Conservation (phyloP, 2,888 invertebrate species). For the Entomobrya multifasciata region DNA sequence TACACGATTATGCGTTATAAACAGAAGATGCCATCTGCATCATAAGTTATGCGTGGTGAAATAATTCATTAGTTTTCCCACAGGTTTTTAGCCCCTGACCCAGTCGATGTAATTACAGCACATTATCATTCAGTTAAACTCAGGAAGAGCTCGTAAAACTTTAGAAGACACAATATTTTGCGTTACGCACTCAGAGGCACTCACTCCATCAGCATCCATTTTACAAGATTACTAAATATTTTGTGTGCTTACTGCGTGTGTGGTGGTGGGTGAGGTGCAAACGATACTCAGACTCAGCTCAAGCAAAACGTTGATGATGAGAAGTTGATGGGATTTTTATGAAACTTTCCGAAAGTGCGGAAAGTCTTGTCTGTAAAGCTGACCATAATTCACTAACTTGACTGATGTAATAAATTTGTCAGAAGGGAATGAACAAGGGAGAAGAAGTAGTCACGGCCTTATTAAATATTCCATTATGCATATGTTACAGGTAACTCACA, state of each 20-base stretch:
- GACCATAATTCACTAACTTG: constrained; percentile 6
- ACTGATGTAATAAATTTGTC: constrained; percentile 67
- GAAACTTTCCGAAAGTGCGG: constrained; percentile 63
- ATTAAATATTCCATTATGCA: constrained; percentile 59
- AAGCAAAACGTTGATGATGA: neutral
- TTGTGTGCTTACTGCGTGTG: too few species aligned
- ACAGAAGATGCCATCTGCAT: too few species aligned
- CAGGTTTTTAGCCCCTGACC: constrained; percentile 60
- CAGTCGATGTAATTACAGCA: constrained; percentile 62
- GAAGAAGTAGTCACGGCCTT: constrained; percentile 36
- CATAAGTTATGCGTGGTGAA: constrained; percentile 53
- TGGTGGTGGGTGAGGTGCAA: too few species aligned
- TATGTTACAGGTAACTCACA: constrained; percentile 59
- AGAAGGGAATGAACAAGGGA: constrained; percentile 58
- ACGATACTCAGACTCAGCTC: too few species aligned
- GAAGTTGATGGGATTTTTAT: constrained; percentile 17
- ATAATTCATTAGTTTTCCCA: constrained; percentile 66
- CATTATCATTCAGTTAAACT: constrained; percentile 9
- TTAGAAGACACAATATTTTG: neutral
- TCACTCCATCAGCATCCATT: neutral
- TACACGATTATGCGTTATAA: too few species aligned
- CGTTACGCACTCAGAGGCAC: neutral
- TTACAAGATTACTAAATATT: neutral
- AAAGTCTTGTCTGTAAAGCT: constrained; percentile 34
- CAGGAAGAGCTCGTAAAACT: constrained; percentile 10